Percentiles rank a stretch among this genome's conserved stretches.
phyloP scores from a whole-genome alignment of 2,797 vertebrate species.

The Aulostomus chinensis region DNA sequence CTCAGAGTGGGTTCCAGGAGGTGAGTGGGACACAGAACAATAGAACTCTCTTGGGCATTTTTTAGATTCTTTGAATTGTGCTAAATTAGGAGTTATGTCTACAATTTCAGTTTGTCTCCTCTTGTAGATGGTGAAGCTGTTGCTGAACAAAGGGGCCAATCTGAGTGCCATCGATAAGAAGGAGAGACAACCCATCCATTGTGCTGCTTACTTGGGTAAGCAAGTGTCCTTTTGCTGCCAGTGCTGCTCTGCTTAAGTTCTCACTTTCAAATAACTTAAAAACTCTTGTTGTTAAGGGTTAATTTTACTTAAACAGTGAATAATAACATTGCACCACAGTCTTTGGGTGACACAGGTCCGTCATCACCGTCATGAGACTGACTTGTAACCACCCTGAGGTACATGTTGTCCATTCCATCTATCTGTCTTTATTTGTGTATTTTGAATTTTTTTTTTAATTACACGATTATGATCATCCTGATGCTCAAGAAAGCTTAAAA shows the following conservation, averaged over 20 bases:
- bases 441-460: no score
- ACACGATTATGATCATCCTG: no score
- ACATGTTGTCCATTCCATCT: no score
- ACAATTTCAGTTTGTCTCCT: not conserved
- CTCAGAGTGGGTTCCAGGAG: constrained; percentile 93
- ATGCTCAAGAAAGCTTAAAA: no score
- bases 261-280: no score
- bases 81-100: not conserved
- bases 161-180: constrained; percentile 94
- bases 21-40: constrained; percentile 60
- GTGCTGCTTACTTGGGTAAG: constrained; percentile 93
- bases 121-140: constrained; percentile 90
- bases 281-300: not conserved
- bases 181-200: constrained; percentile 93
- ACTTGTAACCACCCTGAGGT: no score
- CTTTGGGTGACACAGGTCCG: no score
- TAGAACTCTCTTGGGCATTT: no score
- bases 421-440: no score
- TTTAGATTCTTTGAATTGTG: not conserved
- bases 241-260: not conserved
- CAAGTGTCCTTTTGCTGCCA: not conserved
- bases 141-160: constrained; percentile 94
- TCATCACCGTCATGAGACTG: no score
- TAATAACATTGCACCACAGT: no score
- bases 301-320: no score